Evolutionary conservation across 1,140 invertebrate species (phyloP), one percentile per base, ranked within the genome.

Genomic region (Brachionus koreanus): DNA sequence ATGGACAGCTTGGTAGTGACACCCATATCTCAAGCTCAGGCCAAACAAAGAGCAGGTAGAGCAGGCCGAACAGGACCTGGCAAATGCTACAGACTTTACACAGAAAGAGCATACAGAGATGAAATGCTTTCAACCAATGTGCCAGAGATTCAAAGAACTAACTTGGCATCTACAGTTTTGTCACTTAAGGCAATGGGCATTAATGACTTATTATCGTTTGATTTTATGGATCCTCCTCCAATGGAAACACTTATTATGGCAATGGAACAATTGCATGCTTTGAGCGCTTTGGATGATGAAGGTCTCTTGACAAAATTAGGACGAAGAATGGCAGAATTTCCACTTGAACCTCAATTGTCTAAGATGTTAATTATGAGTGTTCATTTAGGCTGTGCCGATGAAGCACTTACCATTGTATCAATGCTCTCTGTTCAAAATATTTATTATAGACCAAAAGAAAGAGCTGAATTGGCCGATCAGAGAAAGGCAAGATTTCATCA

Each of bases 281-380:
- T 99, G 0, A 97, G 95, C 84, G 97, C 98, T 0, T 89, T 99
- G 0, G 97, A 99, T 88, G 94, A 98, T 86, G 96, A 99, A 89
- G 97, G 97, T 2, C 88, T 98, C 42, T 89, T 99, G 0, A 99
- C 97, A 0, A 90, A 95, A 35, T 90, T 99, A 0, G 97, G 97
- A 9, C 88, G 97, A 85, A 91, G 95, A 87, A 99, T 99, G 98
- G 97, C 97, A 0, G 98, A 99, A 89, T 99, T 99, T 87, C 98
- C 98, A 0, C 87, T 99, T 57, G 98, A 99, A 86, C 98, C 98
- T 0, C 97, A 96, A 89, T 90, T 98, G n/a, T 96, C 96, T 0
- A 99, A 99, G 90, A 97, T 99, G 92, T 89, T 99, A 0, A 98
- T 99, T 57, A 98, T 98, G 96, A 98, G 96, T 0, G 97, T 99